Conservation (phyloP, 1,140 invertebrate species). For the Monomorium pharaonis region DNA sequence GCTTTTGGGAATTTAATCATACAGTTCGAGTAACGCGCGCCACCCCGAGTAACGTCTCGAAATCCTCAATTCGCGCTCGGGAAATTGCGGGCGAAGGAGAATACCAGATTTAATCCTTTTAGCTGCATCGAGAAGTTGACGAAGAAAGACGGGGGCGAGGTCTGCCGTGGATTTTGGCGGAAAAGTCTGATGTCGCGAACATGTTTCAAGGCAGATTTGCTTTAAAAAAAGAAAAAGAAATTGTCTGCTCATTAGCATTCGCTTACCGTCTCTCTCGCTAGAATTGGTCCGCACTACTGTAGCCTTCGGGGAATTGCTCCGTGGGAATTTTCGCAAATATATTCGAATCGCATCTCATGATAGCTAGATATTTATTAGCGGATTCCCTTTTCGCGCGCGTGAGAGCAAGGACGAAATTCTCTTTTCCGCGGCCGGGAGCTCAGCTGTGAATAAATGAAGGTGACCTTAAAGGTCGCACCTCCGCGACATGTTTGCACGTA, state of each 20-base stretch:
- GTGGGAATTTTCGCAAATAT: slow-evolving; percentile 11
- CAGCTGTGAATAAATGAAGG: slow-evolving; percentile 64
- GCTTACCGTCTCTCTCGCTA: background rate
- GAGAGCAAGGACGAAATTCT: slow-evolving; percentile 9
- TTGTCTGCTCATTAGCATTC: background rate
- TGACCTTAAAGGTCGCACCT: slow-evolving; percentile 59
- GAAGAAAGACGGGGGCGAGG: background rate
- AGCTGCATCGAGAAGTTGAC: background rate
- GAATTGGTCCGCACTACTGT: background rate
- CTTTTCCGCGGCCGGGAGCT: slow-evolving; percentile 22
- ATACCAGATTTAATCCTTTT: slow-evolving; percentile 8
- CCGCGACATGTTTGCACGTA: slow-evolving; percentile 58
- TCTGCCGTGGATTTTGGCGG: background rate
- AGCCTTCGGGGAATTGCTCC: background rate
- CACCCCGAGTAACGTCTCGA: slow-evolving; percentile 20
- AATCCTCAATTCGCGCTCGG: slow-evolving; percentile 9
- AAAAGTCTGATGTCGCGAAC: slow-evolving; percentile 25
- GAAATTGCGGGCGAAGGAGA: slow-evolving; percentile 15
- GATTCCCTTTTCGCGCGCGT: slow-evolving; percentile 34
- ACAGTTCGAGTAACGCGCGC: slow-evolving; percentile 69
- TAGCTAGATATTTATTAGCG: slow-evolving; percentile 53
- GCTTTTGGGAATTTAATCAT: slow-evolving; percentile 77
- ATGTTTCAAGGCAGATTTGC: background rate
- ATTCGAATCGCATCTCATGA: slow-evolving; percentile 26
- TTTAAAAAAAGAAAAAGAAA: background rate